Evolutionary conservation across 2,113 vertebrate species (phyloP).

Genomic region (Pluvialis apricaria): DNA sequence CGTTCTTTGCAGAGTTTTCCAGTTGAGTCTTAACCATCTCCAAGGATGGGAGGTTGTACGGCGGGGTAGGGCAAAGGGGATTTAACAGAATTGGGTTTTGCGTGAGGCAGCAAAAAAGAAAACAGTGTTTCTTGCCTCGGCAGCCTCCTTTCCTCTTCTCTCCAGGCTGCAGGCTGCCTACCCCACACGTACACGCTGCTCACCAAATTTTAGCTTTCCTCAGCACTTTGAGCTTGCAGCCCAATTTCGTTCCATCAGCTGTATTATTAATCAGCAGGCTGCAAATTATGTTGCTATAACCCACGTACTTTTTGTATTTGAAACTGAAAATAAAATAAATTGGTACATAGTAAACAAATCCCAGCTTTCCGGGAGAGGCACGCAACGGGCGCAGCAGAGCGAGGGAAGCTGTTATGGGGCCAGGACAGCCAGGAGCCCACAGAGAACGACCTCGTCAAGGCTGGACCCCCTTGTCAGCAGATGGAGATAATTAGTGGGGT

Average conservation of each 20-base stretch:
- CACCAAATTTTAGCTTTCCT: slow-evolving; percentile 1
- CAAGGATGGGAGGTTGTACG: accelerated
- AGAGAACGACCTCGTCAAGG: accelerated
- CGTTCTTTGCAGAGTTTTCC: not conserved
- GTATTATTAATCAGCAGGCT: slow-evolving; percentile 50
- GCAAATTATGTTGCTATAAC: slow-evolving; percentile 23
- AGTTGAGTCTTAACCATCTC: not conserved
- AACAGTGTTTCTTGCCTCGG: accelerated
- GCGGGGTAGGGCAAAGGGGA: accelerated
- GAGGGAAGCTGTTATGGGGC: not conserved
- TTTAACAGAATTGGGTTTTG: accelerated
- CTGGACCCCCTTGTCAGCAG: not conserved
- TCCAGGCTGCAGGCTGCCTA: not conserved
- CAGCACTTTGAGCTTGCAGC: not conserved
- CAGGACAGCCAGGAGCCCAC: accelerated
- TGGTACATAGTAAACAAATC: slow-evolving; percentile 24
- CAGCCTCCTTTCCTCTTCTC: not conserved
- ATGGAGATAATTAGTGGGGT: not conserved
- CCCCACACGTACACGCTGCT: not conserved
- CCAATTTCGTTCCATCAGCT: slow-evolving; percentile 8
- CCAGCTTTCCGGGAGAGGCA: not conserved
- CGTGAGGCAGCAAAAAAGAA: not conserved
- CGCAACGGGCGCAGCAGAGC: accelerated
- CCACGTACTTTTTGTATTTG: not conserved
- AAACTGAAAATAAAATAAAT: slow-evolving; percentile 4